Evolutionary conservation across 2,113 vertebrate genomes (phyloP).

Genomic region (Regulus satrapa): DNA sequence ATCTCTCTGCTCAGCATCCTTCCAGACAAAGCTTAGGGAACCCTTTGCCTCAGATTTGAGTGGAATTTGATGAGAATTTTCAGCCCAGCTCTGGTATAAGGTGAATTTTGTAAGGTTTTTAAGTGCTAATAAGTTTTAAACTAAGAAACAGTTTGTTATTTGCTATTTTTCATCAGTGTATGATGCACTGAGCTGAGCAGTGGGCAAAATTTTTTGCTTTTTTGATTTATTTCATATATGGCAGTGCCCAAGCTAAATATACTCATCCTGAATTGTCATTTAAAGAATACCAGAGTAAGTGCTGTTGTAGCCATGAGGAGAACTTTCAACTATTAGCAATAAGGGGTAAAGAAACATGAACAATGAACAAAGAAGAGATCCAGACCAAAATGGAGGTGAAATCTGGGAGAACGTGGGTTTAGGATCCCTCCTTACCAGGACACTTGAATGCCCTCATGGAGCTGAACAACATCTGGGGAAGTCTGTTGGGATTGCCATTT

Average conservation of each 20-base stretch:
- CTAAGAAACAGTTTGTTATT: background rate
- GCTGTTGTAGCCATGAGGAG: background rate
- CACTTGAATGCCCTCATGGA: background rate
- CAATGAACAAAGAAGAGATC: background rate
- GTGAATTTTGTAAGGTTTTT: background rate
- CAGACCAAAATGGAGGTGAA: background rate
- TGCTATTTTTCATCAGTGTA: background rate
- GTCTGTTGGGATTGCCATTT: background rate
- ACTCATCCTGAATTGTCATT: background rate
- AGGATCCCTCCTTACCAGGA: background rate
- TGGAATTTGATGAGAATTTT: background rate
- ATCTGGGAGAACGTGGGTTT: background rate
- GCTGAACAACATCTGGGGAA: background rate
- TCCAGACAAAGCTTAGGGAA: background rate
- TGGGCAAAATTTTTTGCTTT: background rate
- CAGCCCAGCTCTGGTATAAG: rapidly evolving
- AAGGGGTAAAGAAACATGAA: background rate
- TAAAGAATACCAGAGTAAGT: background rate
- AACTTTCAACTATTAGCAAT: background rate
- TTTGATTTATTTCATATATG: background rate
- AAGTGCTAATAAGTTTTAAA: background rate
- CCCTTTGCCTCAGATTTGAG: background rate
- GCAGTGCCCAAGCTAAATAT: background rate
- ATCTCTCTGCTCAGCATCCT: background rate
- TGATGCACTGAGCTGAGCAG: background rate